Percentiles rank a stretch among this genome's conserved stretches.
Evolutionary conservation across 2,113 vertebrate genomes (phyloP).

Genomic region (Heterotis niloticus): DNA sequence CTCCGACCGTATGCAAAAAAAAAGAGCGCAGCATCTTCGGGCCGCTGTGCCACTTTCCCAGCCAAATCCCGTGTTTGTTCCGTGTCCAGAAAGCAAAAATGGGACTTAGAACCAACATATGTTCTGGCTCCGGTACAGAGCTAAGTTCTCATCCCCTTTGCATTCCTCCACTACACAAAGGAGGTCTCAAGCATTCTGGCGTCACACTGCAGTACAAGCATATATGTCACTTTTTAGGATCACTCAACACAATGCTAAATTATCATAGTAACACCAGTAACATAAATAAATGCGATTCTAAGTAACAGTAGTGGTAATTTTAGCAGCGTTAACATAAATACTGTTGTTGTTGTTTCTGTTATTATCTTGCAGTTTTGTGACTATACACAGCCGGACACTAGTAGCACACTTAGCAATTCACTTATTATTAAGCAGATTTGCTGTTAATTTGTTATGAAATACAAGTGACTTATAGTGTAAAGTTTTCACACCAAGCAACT

Average conservation of each 20-base stretch:
- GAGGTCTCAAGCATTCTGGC: not conserved
- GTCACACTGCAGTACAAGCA: not conserved
- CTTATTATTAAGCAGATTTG: not conserved
- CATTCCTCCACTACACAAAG: not conserved
- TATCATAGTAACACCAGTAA: no score
- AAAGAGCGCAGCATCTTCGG: not conserved
- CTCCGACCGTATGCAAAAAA: not conserved
- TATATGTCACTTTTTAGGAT: not conserved
- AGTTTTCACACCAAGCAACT: no score
- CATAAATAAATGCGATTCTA: no score
- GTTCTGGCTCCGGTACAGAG: not conserved
- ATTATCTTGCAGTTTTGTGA: not conserved
- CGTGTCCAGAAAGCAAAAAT: not conserved
- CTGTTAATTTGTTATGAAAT: no score
- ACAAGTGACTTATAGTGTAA: no score
- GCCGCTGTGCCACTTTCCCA: not conserved
- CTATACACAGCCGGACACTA: not conserved
- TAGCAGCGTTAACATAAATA: no score
- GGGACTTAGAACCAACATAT: not conserved
- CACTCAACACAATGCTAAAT: no score
- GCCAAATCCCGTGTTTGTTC: not conserved
- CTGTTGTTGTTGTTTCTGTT: no score
- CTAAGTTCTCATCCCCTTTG: not conserved
- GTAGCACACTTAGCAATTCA: not conserved
- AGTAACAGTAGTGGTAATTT: no score